Percentiles rank a stretch among this genome's conserved stretches.
These are phyloP conservation scores for Euplagia quadripunctaria DNA, from an alignment of 2,888 invertebrate species.

Conservation along the genomic window DNA sequence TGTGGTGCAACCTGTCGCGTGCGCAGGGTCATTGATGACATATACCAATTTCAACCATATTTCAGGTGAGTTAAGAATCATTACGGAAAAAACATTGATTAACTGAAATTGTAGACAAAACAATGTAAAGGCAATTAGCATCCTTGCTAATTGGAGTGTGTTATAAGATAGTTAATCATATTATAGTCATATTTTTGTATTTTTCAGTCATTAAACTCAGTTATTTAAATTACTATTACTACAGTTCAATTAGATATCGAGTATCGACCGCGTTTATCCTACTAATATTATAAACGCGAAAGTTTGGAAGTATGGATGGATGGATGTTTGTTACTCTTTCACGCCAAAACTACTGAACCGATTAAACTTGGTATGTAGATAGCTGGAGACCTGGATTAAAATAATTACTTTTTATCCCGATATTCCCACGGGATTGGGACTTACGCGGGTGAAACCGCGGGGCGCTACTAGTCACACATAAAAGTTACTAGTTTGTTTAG, in stretches of 20 bases:
- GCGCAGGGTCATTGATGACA: constrained; percentile 79
- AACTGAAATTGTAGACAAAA: constrained; percentile 17
- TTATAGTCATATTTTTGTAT: constrained; percentile 20
- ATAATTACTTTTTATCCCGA: no score
- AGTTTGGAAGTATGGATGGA: no score
- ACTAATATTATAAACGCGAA: no score
- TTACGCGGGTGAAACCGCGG: no score
- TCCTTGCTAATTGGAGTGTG: constrained; percentile 17
- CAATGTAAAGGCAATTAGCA: constrained; percentile 25
- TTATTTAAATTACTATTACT: background rate
- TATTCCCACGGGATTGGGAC: no score
- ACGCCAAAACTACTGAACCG: background rate
- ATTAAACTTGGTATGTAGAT: no score
- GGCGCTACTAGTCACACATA: background rate
- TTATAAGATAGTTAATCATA: constrained; percentile 22
- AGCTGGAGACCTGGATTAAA: no score
- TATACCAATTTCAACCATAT: constrained; percentile 85
- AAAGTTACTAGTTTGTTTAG: background rate
- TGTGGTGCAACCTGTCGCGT: constrained; percentile 84
- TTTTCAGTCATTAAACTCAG: constrained; percentile 16
- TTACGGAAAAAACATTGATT: constrained; percentile 6
- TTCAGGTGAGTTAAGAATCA: constrained; percentile 66
- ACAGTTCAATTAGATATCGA: background rate
- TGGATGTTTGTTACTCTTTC: no score
- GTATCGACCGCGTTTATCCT: background rate